Evolutionary conservation across 2,797 vertebrate genomes (phyloP).

Genomic region (Pristis pectinata): DNA sequence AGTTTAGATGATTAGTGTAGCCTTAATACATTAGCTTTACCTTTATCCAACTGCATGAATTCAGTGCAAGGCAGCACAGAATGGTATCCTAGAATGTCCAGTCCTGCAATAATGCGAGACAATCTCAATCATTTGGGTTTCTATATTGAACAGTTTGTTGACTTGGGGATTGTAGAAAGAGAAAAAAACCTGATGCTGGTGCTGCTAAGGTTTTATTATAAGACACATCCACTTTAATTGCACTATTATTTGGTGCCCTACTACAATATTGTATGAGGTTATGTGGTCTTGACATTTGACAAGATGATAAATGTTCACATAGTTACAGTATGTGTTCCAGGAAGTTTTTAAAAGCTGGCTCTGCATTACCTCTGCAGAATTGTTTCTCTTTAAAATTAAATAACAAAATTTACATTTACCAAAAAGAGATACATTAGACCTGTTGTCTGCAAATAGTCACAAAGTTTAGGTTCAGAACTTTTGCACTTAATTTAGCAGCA

Average conservation of each 20-base stretch:
- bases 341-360: not conserved
- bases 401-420: not conserved
- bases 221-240: not conserved
- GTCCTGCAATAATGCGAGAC: not conserved
- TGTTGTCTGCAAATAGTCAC: not conserved
- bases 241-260: not conserved
- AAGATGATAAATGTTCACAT: not conserved
- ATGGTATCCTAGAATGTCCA: not conserved
- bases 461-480: not conserved
- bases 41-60: not conserved
- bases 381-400: not conserved
- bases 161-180: not conserved
- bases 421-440: not conserved
- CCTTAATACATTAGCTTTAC: not conserved
- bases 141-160: not conserved
- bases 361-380: not conserved
- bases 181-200: not conserved
- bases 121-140: not conserved
- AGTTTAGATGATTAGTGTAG: not conserved
- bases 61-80: not conserved
- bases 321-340: not conserved
- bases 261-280: not conserved
- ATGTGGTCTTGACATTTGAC: not conserved
- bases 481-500: not conserved
- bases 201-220: not conserved